Evolutionary conservation across 2,113 vertebrate genomes (phyloP).

Genomic region (Falcunculus frontatus): DNA sequence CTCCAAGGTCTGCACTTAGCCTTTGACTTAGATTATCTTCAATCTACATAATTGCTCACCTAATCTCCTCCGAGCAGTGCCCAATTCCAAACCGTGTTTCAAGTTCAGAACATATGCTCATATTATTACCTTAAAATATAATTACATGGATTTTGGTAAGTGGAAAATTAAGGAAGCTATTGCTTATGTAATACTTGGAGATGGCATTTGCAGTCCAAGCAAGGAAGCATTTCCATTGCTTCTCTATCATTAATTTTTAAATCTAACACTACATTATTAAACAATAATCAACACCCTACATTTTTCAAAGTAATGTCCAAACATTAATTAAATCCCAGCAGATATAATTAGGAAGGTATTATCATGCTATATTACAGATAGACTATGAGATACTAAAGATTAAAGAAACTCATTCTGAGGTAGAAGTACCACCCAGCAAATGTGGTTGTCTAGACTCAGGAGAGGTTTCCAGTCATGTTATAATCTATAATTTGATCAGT

Average conservation of each 20-base stretch:
- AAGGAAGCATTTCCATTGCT: slow-evolving; percentile 7
- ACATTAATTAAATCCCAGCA: neutral
- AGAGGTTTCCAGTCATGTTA: slow-evolving; percentile 35
- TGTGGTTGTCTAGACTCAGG: neutral
- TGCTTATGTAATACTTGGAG: slow-evolving; percentile 1
- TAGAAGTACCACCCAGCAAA: neutral
- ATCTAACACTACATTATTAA: slow-evolving; percentile 27
- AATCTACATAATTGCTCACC: neutral
- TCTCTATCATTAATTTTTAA: slow-evolving; percentile 14
- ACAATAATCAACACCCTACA: neutral
- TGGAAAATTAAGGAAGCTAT: slow-evolving; percentile 15
- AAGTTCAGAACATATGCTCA: neutral
- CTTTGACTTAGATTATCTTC: neutral
- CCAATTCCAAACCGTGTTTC: neutral
- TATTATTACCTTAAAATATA: slow-evolving; percentile 21
- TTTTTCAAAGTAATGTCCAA: neutral
- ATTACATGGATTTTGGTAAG: slow-evolving; percentile 12
- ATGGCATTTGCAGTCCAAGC: slow-evolving; percentile 35
- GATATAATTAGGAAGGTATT: neutral
- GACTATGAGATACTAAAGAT: neutral
- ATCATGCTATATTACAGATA: neutral
- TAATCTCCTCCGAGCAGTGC: neutral
- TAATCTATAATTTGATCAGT: slow-evolving; percentile 47
- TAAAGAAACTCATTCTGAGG: neutral
- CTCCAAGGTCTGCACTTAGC: neutral